Percentiles rank a stretch among this genome's conserved stretches.
These are phyloP conservation scores for Eilema sororculum DNA, from an alignment of 2,888 invertebrate species.

Conservation along the genomic window DNA sequence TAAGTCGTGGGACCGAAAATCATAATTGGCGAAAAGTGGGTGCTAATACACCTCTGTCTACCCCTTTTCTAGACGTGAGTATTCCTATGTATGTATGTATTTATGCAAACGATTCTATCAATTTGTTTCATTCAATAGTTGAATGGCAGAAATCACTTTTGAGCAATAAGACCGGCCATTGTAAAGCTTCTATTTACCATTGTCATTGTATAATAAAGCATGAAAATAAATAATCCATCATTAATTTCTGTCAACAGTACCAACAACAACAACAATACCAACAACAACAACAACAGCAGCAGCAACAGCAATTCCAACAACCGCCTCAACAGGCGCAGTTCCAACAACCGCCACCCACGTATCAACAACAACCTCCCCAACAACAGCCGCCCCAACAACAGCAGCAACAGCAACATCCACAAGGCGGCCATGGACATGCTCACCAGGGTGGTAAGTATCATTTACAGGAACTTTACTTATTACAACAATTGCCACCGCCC, in stretches of 20 bases:
- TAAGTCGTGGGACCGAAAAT: too few relatives aligned
- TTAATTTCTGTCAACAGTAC: slow-evolving; percentile 61
- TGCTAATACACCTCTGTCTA: too few relatives aligned
- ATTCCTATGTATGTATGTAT: too few relatives aligned
- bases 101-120: too few relatives aligned
- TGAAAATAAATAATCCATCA: neutral
- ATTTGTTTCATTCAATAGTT: too few relatives aligned
- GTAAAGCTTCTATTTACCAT: too few relatives aligned
- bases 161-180: too few relatives aligned
- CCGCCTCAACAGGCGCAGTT: slow-evolving; percentile 60
- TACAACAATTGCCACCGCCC: neutral
- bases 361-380: slow-evolving; percentile 51
- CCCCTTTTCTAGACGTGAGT: too few relatives aligned
- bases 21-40: too few relatives aligned
- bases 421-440: slow-evolving; percentile 62
- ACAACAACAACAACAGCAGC: slow-evolving; percentile 47
- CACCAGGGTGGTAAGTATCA: slow-evolving; percentile 58
- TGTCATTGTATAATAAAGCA: too few relatives aligned
- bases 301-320: slow-evolving; percentile 59
- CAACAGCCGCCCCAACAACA: slow-evolving; percentile 11
- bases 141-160: too few relatives aligned
- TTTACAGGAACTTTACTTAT: neutral
- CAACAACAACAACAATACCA: slow-evolving; percentile 54
- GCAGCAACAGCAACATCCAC: slow-evolving; percentile 36
- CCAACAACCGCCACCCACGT: slow-evolving; percentile 15